Evolutionary conservation across 1,140 invertebrate genomes (phyloP).

Genomic region (Drosophila bocki): DNA sequence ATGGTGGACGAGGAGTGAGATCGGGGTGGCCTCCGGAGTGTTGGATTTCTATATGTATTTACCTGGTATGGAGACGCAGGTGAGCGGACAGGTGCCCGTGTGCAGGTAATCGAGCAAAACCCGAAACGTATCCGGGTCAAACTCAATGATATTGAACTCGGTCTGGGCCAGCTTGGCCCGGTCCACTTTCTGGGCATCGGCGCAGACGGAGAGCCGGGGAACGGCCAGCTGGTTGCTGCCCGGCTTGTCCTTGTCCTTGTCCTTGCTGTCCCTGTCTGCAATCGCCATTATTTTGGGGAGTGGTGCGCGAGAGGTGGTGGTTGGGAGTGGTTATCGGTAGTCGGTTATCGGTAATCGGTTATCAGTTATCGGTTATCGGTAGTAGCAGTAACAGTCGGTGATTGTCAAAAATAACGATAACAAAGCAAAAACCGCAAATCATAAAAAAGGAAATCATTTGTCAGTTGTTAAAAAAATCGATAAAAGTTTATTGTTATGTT

Average conservation of each 20-base stretch:
- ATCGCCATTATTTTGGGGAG: constrained; percentile 38
- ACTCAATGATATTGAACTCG: constrained; percentile 98
- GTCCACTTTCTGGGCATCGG: constrained; percentile 97
- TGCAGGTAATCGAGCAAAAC: constrained; percentile 96
- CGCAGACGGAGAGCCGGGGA: constrained; percentile 95
- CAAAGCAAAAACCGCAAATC: constrained; percentile 26
- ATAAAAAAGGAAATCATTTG: constrained; percentile 15
- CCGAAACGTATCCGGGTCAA: constrained; percentile 96
- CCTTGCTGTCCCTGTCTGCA: constrained; percentile 91
- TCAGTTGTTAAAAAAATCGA: constrained; percentile 24
- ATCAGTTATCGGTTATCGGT: constrained; percentile 11
- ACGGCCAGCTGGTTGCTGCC: constrained; percentile 90
- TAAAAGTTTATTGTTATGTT: constrained; percentile 25
- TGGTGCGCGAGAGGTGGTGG: constrained; percentile 14
- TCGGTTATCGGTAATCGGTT: constrained; percentile 9
- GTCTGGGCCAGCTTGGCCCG: constrained; percentile 95
- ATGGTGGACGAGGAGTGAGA: neutral
- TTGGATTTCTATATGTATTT: neutral
- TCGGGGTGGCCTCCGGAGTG: neutral
- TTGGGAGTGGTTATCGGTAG: constrained; percentile 16
- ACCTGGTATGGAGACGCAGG: constrained; percentile 95
- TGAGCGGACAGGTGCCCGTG: constrained; percentile 95
- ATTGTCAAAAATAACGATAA: constrained; percentile 8
- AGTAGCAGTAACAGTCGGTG: constrained; percentile 6
- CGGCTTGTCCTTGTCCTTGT: constrained; percentile 92